Evolutionary conservation across 2,888 invertebrate species (phyloP).

Genomic region (Prosopocoilus inquinatus): DNA sequence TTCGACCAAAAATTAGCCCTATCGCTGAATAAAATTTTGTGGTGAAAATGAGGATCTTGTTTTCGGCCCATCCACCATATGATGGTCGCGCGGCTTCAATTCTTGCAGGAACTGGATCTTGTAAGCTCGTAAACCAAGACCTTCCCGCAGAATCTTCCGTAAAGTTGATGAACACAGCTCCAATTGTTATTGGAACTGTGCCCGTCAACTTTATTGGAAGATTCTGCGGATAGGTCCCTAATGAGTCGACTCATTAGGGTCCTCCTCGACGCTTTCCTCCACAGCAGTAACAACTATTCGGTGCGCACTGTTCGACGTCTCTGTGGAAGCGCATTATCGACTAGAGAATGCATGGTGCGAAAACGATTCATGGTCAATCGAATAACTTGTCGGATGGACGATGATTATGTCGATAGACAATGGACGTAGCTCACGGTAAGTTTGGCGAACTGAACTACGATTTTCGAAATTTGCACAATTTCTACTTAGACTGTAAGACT

Average conservation of each 20-base stretch:
- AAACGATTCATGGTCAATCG: conserved; percentile 18
- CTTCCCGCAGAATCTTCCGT: conserved; percentile 30
- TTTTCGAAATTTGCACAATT: conserved; percentile 31
- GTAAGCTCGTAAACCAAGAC: conserved; percentile 31
- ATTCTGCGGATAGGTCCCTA: too few relatives aligned
- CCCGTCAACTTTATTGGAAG: too few relatives aligned
- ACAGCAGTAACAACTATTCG: conserved; percentile 25
- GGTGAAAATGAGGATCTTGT: conserved; percentile 27
- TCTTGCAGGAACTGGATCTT: conserved; percentile 25
- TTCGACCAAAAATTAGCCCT: conserved; percentile 32
- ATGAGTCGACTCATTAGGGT: conserved; percentile 30
- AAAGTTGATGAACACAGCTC: conserved; percentile 31
- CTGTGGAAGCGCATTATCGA: conserved; percentile 23
- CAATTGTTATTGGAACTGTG: conserved; percentile 33
- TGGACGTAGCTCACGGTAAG: conserved; percentile 29
- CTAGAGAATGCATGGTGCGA: conserved; percentile 31
- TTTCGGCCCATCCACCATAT: conserved; percentile 32
- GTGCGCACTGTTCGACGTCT: conserved; percentile 24
- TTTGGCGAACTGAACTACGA: conserved; percentile 27
- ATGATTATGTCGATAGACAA: background rate
- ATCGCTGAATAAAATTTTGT: conserved; percentile 22
- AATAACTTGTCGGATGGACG: too few relatives aligned
- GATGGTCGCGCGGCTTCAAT: conserved; percentile 29
- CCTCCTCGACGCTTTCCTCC: conserved; percentile 27
- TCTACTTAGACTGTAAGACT: too few relatives aligned